A percentile compares a stretch with the other conserved stretches of the same genome.
These are phyloP conservation scores for Pantherophis vulpinus DNA, from an alignment of 2,797 vertebrate species.

Conservation along the genomic window DNA sequence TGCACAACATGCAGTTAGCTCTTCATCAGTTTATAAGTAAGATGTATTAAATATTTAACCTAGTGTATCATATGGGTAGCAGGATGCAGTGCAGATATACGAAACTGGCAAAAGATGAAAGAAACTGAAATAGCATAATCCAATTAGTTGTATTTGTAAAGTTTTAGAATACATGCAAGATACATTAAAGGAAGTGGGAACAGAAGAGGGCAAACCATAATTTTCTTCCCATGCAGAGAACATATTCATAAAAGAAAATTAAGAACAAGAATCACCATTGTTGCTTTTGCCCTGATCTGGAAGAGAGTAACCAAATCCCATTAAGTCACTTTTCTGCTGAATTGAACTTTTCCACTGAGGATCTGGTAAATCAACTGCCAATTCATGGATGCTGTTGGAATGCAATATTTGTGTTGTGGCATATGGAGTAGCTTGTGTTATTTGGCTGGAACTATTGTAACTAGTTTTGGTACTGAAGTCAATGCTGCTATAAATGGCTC, in stretches of 20 bases:
- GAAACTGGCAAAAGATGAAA: slow-evolving; percentile 35
- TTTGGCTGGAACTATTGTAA: slow-evolving; percentile 92
- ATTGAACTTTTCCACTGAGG: slow-evolving; percentile 94
- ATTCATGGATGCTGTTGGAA: slow-evolving; percentile 95
- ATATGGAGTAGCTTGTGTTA: slow-evolving; percentile 92
- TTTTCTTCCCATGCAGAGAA: slow-evolving; percentile 66
- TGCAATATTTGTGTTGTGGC: slow-evolving; percentile 97
- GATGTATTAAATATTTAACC: slow-evolving; percentile 52
- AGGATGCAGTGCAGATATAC: slow-evolving; percentile 32
- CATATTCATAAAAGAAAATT: slow-evolving; percentile 39
- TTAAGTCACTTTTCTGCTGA: slow-evolving; percentile 94
- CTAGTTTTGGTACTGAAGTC: slow-evolving; percentile 96
- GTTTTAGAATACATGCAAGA: slow-evolving; percentile 55
- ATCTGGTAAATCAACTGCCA: slow-evolving; percentile 95
- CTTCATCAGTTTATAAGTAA: slow-evolving; percentile 73
- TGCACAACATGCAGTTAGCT: slow-evolving; percentile 94
- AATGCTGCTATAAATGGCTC: slow-evolving; percentile 99
- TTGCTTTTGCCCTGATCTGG: slow-evolving; percentile 97
- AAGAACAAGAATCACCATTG: slow-evolving; percentile 84
- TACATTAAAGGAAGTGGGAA: slow-evolving; percentile 46
- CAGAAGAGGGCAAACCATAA: slow-evolving; percentile 34
- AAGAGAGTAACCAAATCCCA: slow-evolving; percentile 91
- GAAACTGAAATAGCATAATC: slow-evolving; percentile 48
- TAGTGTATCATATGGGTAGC: slow-evolving; percentile 64
- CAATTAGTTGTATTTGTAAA: slow-evolving; percentile 29